A percentile compares a stretch with the other conserved stretches of the same genome.
Evolutionary conservation across 2,888 invertebrate genomes (phyloP).

Genomic region (Ennomos quercinarius): DNA sequence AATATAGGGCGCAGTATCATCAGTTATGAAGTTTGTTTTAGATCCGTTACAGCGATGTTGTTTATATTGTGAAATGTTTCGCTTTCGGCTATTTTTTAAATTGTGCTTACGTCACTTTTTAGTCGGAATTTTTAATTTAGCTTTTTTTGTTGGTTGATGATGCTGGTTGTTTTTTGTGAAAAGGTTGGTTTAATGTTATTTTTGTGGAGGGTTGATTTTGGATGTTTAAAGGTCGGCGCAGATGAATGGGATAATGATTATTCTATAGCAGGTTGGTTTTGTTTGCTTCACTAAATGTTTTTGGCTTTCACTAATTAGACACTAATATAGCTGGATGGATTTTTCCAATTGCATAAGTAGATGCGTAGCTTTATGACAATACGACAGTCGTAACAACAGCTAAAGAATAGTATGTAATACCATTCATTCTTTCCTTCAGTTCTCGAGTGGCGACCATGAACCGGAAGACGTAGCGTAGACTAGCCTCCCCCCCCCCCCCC

Average conservation of each 20-base stretch:
- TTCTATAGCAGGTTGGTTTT: slow-evolving; percentile 80
- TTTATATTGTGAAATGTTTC: slow-evolving; percentile 64
- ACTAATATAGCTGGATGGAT: no score
- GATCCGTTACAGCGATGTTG: slow-evolving; percentile 71
- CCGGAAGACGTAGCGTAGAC: no score
- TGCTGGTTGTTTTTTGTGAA: slow-evolving; percentile 58
- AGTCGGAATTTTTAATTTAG: slow-evolving; percentile 68
- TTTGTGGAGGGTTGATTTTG: slow-evolving; percentile 45
- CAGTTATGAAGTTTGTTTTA: slow-evolving; percentile 78
- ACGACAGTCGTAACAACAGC: no score
- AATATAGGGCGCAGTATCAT: slow-evolving; percentile 66
- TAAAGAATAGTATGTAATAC: no score
- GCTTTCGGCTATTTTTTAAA: slow-evolving; percentile 55
- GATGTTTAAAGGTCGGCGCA: slow-evolving; percentile 44
- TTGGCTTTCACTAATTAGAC: no score
- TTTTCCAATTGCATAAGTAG: no score
- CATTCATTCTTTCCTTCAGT: no score
- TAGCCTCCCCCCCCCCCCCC: no score
- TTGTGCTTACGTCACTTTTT: slow-evolving; percentile 79
- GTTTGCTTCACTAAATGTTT: slow-evolving; percentile 67
- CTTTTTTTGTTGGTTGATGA: slow-evolving; percentile 58
- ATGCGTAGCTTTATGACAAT: slow-evolving; percentile 9
- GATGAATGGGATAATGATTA: slow-evolving; percentile 84
- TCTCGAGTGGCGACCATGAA: no score
- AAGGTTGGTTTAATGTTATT: slow-evolving; percentile 56